Percentiles rank a stretch among this genome's conserved stretches.
Evolutionary conservation across 2,888 invertebrate genomes (phyloP).

Genomic region (Spodoptera littoralis): DNA sequence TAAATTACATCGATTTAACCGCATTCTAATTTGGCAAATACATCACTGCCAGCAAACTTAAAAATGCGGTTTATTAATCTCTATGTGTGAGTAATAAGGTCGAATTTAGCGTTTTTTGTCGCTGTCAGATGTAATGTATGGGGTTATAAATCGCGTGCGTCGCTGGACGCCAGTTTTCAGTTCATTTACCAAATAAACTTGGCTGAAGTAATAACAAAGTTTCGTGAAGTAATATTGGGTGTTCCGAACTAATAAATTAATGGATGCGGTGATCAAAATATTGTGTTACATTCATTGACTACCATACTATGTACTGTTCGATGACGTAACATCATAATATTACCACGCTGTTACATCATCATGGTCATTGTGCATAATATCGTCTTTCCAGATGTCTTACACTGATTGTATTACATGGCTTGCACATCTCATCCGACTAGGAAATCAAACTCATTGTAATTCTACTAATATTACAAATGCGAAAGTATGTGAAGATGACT

Average conservation of each 20-base stretch:
- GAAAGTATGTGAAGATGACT: too few relatives aligned
- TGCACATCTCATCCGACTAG: too few relatives aligned
- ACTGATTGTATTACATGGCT: too few relatives aligned
- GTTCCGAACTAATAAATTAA: constrained; percentile 36
- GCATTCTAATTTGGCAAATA: constrained; percentile 40
- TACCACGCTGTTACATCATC: too few relatives aligned
- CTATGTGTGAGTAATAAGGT: constrained; percentile 50
- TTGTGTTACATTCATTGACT: neutral
- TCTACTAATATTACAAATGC: too few relatives aligned
- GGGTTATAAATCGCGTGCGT: constrained; percentile 75
- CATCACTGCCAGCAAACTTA: constrained; percentile 1
- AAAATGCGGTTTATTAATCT: neutral
- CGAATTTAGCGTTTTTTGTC: constrained; percentile 55
- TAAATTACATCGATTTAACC: constrained; percentile 36
- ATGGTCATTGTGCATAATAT: too few relatives aligned
- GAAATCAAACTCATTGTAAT: too few relatives aligned
- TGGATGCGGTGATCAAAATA: constrained; percentile 55
- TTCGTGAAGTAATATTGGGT: constrained; percentile 74
- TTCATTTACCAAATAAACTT: constrained; percentile 84
- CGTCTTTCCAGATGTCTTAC: too few relatives aligned
- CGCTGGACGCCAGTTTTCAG: constrained; percentile 78
- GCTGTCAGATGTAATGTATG: constrained; percentile 50
- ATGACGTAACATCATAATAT: too few relatives aligned
- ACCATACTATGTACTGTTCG: too few relatives aligned
- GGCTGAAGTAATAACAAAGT: constrained; percentile 82